These are phyloP conservation scores for Diaperis boleti DNA, from an alignment of 2,888 invertebrate species.

Conservation along the genomic window DNA sequence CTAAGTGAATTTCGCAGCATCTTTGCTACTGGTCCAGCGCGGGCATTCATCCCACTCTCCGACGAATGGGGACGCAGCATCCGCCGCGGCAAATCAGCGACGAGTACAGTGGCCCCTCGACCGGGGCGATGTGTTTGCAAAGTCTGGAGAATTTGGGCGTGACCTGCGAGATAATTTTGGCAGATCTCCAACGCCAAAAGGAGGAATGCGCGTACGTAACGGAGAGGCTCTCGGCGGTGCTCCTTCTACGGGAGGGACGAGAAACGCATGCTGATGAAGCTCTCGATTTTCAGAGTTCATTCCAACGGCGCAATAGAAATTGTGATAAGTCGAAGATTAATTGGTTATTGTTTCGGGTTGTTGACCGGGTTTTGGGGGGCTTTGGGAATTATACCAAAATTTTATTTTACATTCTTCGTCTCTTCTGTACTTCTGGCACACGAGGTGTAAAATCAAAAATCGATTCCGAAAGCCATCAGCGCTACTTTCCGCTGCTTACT, in stretches of 20 bases:
- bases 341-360: too few relatives aligned
- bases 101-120: too few relatives aligned
- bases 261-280: constrained; percentile 33
- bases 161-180: constrained; percentile 34
- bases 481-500: too few relatives aligned
- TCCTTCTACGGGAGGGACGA: constrained; percentile 31
- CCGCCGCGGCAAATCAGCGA: background rate
- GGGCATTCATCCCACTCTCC: constrained; percentile 19
- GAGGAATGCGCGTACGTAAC: constrained; percentile 38
- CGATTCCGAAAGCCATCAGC: too few relatives aligned
- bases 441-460: background rate
- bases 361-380: too few relatives aligned
- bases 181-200: constrained; percentile 34
- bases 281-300: constrained; percentile 34
- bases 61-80: constrained; percentile 15
- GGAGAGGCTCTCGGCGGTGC: constrained; percentile 20
- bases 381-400: background rate
- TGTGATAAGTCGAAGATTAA: too few relatives aligned
- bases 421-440: background rate
- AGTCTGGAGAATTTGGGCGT: constrained; percentile 13
- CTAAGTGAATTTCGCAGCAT: constrained; percentile 27
- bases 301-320: background rate
- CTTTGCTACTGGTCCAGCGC: constrained; percentile 36
- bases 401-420: background rate
- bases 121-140: too few relatives aligned